Base-by-base conservation (phyloP, 2,797 vertebrate genomes). In the Myotis daubentonii region DNA sequence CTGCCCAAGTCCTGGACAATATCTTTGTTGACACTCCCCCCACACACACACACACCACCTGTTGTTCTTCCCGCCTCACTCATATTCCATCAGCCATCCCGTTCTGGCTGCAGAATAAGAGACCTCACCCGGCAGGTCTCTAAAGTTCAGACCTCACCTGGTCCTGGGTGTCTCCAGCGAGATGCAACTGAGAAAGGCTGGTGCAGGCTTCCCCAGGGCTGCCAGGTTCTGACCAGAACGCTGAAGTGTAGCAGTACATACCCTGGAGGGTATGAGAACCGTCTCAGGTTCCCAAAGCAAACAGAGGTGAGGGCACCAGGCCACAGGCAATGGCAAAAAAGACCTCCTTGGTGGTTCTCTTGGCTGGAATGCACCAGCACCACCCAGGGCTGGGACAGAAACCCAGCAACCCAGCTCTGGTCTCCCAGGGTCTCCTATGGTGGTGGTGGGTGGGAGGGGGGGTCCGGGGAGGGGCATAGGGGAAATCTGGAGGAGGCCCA, bases 281-380 rank as follows among this genome's bases (percentile, higher is more conserved):
- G 51, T 71, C 91, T 91, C 71, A 4, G 75, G 47, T 95, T 93
- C 85, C 95, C 89, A 92, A 74, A 92, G 91, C 79, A 97, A 95
- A 96, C 53, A 96, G 79, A 95, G 33, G 12, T 0, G 1, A 75
- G 70, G 49, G 22, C 71, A 85, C n/a, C 55, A 53, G 47, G 36
- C 85, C 85, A 68, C 49, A 47, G 38, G 44, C 60, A 62, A 84
- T 51, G 49, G 76, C 71, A 76, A 91, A 90, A 87, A 90, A 89
- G 65, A 44, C 28, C 25, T 89, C 62, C 23, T 38, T 51, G 41
- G 91, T 65, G 25, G 71, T 83, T 93, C 79, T 89, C 74, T 44
- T 55, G 62, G 71, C 82, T 81, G 87, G 80, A 79, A 51, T 25
- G 2, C 25, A 71, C 80, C 68, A 91, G 84, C 44, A 44, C 33